A percentile compares a stretch with the other conserved stretches of the same genome.
phyloP scores from a whole-genome alignment of 2,888 invertebrate genomes.

The Orthosia incerta region DNA sequence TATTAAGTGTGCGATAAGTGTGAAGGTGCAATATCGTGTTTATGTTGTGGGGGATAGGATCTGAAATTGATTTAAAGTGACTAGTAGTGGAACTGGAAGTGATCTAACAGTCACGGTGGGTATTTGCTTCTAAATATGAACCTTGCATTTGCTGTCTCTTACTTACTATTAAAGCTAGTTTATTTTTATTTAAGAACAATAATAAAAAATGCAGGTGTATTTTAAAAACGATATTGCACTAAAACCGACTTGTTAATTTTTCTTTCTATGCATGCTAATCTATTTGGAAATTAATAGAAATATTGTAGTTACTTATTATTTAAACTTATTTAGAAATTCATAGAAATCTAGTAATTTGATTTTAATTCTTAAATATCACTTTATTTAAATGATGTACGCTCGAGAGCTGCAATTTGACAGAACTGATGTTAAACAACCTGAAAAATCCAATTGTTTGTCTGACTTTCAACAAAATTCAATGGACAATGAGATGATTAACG shows the following conservation, averaged over 20 bases:
- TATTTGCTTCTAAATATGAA: neutral
- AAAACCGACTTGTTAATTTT: neutral
- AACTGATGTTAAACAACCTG: neutral
- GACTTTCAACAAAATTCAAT: slow-evolving; percentile 9
- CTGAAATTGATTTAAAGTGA: slow-evolving; percentile 24
- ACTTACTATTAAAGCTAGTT: neutral
- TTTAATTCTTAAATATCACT: neutral
- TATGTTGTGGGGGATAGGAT: slow-evolving; percentile 15
- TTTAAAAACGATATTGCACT: slow-evolving; percentile 37
- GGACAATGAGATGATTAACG: slow-evolving; percentile 22
- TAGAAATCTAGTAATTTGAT: neutral
- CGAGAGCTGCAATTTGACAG: slow-evolving; percentile 20
- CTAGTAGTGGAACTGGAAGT: slow-evolving; percentile 37
- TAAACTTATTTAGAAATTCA: no score
- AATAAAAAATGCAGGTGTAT: neutral
- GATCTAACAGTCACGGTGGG: slow-evolving; percentile 45
- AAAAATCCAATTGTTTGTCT: slow-evolving; percentile 19
- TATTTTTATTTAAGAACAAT: neutral
- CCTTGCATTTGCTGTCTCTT: neutral
- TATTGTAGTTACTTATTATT: neutral
- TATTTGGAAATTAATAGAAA: neutral
- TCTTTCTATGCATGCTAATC: slow-evolving; percentile 20
- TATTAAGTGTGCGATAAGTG: slow-evolving; percentile 23
- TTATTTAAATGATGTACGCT: neutral
- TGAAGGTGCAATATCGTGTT: slow-evolving; percentile 52